phyloP scores from a whole-genome alignment of 2,797 vertebrate species.

The Austrolebias charrua region DNA sequence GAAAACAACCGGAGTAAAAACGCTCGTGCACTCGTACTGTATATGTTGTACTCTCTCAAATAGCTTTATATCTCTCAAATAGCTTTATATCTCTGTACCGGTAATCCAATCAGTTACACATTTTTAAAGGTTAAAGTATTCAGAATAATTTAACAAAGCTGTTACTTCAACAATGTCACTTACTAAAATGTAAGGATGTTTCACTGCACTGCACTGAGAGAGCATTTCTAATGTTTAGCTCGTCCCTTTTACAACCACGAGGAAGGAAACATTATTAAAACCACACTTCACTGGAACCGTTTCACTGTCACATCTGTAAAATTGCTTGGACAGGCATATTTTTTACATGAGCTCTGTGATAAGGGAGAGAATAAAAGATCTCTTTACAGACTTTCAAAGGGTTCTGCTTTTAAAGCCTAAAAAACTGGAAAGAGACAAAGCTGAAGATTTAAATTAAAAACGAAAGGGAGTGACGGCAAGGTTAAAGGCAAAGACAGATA shows the following conservation, averaged over 20 bases:
- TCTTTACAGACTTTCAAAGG: not conserved
- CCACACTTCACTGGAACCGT: conserved; percentile 8
- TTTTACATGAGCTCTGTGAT: not conserved
- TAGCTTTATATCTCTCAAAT: too few species aligned
- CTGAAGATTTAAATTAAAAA: too few species aligned
- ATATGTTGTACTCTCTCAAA: too few species aligned
- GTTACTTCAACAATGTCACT: not conserved
- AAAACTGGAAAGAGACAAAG: too few species aligned
- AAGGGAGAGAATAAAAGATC: not conserved
- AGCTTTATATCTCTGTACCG: too few species aligned
- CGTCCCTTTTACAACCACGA: conserved; percentile 4
- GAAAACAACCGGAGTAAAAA: too few species aligned
- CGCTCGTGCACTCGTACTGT: too few species aligned
- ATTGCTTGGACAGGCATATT: conserved; percentile 3
- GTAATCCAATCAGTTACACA: too few species aligned
- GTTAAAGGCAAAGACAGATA: too few species aligned
- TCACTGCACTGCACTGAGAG: not conserved
- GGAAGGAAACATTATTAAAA: conserved; percentile 4
- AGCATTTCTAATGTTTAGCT: conserved; percentile 5
- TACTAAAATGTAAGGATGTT: not conserved
- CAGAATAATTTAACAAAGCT: not conserved
- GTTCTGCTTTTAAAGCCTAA: too few species aligned
- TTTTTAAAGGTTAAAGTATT: too few species aligned
- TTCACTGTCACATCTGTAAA: conserved; percentile 9
- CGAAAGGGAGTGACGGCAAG: too few species aligned